Evolutionary conservation across 2,113 vertebrate species (phyloP).

Genomic region (Crotophaga sulcirostris): DNA sequence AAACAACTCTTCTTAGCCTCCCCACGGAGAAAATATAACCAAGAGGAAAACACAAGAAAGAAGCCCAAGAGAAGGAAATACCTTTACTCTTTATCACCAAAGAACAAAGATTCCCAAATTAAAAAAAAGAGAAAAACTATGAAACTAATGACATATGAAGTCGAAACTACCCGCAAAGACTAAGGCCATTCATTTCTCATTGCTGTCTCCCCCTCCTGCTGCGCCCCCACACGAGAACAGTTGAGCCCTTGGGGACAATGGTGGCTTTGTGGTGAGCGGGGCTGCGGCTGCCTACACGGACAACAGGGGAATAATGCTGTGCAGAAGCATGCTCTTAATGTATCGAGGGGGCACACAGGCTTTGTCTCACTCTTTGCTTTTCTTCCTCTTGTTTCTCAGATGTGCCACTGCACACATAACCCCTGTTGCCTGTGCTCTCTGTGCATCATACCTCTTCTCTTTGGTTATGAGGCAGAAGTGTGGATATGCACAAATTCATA

Average conservation of each 20-base stretch:
- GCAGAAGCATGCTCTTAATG: not conserved
- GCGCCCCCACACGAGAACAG: not conserved
- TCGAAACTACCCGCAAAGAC: not conserved
- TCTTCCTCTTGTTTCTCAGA: slow-evolving; percentile 9
- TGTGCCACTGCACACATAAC: not conserved
- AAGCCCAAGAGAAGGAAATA: not conserved
- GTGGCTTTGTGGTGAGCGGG: slow-evolving; percentile 21
- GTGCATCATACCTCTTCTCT: not conserved
- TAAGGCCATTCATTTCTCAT: slow-evolving; percentile 36
- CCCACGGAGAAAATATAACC: not conserved
- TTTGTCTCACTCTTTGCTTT: slow-evolving; percentile 19
- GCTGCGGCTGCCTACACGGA: not conserved
- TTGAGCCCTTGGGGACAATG: slow-evolving; percentile 21
- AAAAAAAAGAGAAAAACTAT: not conserved
- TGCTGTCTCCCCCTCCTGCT: not conserved
- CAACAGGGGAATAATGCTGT: slow-evolving; percentile 30
- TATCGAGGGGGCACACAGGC: not conserved
- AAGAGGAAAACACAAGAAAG: not conserved
- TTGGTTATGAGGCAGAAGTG: not conserved
- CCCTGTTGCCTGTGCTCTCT: not conserved
- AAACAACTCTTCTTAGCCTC: not conserved
- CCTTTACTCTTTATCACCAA: not conserved
- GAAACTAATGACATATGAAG: not conserved
- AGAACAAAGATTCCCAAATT: not conserved
- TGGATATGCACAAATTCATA: not conserved